A percentile compares a stretch with the other conserved stretches of the same genome.
These are phyloP conservation scores for Orchesellides sinensis DNA, from an alignment of 2,888 invertebrate species.

Conservation along the genomic window DNA sequence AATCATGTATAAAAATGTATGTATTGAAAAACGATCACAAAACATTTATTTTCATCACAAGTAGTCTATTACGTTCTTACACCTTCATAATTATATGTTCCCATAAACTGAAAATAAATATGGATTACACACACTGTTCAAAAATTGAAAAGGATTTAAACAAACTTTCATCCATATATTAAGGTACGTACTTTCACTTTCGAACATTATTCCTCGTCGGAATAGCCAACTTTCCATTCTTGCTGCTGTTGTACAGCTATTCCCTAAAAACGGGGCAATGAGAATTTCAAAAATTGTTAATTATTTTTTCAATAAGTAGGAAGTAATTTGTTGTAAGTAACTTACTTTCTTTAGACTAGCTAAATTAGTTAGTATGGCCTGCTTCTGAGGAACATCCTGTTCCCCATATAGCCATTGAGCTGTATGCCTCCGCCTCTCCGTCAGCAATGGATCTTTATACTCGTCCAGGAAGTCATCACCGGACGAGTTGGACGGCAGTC, in stretches of 20 bases:
- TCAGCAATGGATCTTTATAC: constrained; percentile 67
- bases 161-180: too few species aligned
- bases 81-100: too few species aligned
- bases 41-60: too few species aligned
- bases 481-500: constrained; percentile 59
- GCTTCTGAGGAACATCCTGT: constrained; percentile 53
- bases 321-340: too few species aligned
- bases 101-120: too few species aligned
- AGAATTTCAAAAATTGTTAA: background rate
- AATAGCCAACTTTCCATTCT: constrained; percentile 63
- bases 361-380: constrained; percentile 67
- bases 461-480: constrained; percentile 50
- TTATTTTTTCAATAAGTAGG: background rate
- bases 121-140: too few species aligned
- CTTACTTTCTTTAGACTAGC: constrained; percentile 69
- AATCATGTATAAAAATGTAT: too few species aligned
- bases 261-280: constrained; percentile 57
- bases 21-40: too few species aligned
- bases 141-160: too few species aligned
- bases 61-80: too few species aligned
- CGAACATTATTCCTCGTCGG: constrained; percentile 61
- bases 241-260: constrained; percentile 64
- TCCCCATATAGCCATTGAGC: constrained; percentile 65
- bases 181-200: too few species aligned
- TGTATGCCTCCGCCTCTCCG: constrained; percentile 58